These are phyloP conservation scores for Hepsetus odoe DNA, from an alignment of 2,113 vertebrate genomes.

Conservation along the genomic window DNA sequence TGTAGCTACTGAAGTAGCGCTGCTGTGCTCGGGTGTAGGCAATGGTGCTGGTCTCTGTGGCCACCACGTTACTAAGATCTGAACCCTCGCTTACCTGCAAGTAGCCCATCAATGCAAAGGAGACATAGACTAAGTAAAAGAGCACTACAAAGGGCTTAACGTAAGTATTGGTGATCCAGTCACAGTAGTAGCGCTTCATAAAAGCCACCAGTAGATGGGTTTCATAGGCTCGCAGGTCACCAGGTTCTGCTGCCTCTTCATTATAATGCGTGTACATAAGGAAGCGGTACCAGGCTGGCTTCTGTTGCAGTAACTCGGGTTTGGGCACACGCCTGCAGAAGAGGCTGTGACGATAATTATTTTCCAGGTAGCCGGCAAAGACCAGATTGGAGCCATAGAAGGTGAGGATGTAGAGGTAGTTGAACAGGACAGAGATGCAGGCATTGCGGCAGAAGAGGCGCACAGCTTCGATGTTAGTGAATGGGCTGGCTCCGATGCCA, in stretches of 20 bases:
- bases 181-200: slow-evolving; percentile 95
- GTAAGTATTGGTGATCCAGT: slow-evolving; percentile 99
- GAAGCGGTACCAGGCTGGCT: slow-evolving; percentile 96
- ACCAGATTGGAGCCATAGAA: slow-evolving; percentile 98
- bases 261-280: slow-evolving; percentile 95
- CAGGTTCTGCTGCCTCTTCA: slow-evolving; percentile 79
- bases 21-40: slow-evolving; percentile 93
- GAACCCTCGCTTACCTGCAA: slow-evolving; percentile 98
- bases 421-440: slow-evolving; percentile 91
- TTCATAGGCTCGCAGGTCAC: slow-evolving; percentile 88
- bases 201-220: slow-evolving; percentile 96
- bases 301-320: slow-evolving; percentile 90
- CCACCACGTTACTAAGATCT: slow-evolving; percentile 94
- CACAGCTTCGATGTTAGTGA: slow-evolving; percentile 99
- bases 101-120: slow-evolving; percentile 99
- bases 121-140: slow-evolving; percentile 99
- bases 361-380: slow-evolving; percentile 98
- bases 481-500: slow-evolving; percentile 96
- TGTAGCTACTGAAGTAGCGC: slow-evolving; percentile 97
- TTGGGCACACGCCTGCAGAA: slow-evolving; percentile 96
- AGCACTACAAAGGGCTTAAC: slow-evolving; percentile 99
- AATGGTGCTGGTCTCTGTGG: slow-evolving; percentile 93
- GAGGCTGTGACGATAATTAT: slow-evolving; percentile 96
- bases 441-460: slow-evolving; percentile 97
- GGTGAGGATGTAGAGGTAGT: slow-evolving; percentile 97